These are phyloP conservation scores for Pelecanoides urinatrix DNA, from an alignment of 2,113 vertebrate genomes.

Conservation along the genomic window DNA sequence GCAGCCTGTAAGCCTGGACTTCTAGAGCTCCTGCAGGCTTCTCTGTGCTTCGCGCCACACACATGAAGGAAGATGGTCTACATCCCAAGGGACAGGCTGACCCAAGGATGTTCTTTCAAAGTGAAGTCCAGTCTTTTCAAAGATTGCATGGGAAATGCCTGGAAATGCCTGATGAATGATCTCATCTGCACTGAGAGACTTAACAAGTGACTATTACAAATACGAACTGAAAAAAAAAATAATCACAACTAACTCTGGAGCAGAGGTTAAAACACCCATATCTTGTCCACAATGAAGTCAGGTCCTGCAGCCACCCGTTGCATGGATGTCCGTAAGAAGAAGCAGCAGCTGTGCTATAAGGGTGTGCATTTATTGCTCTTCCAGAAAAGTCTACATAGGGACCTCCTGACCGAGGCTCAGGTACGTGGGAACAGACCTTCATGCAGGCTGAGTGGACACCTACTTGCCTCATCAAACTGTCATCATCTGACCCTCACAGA, in stretches of 20 bases:
- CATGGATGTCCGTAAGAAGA: neutral
- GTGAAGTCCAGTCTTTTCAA: neutral
- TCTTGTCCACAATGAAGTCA: neutral
- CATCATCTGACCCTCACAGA: neutral
- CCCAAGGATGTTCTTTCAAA: neutral
- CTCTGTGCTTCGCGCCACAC: neutral
- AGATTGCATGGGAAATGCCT: neutral
- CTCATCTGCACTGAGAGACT: neutral
- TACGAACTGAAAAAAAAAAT: neutral
- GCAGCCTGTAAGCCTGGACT: neutral
- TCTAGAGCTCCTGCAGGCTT: neutral
- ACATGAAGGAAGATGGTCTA: neutral
- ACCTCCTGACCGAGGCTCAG: neutral
- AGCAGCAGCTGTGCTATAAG: neutral
- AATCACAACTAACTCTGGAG: neutral
- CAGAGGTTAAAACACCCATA: neutral
- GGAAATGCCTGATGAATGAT: neutral
- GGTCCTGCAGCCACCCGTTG: neutral
- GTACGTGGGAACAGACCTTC: neutral
- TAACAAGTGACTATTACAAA: neutral
- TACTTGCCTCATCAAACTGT: neutral
- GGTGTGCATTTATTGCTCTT: slow-evolving; percentile 4
- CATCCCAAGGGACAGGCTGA: neutral
- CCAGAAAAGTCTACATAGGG: neutral
- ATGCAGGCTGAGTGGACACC: neutral